Percentiles rank a stretch among this genome's conserved stretches.
Conservation (phyloP, 2,797 vertebrate genomes). For the Sus cebifrons region DNA sequence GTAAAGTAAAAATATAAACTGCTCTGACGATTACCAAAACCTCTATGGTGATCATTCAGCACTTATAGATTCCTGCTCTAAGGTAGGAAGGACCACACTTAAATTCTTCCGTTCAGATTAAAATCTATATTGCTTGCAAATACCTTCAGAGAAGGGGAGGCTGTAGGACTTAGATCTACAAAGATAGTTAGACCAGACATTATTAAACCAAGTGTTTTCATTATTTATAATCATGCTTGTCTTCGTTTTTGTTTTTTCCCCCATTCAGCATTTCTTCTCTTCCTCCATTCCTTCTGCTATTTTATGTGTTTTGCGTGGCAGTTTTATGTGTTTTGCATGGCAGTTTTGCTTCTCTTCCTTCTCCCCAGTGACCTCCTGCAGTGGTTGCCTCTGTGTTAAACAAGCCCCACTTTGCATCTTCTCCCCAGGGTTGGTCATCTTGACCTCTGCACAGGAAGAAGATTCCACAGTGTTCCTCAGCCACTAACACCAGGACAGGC, state of each 20-base stretch:
- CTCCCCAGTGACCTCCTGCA: background rate
- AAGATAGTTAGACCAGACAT: background rate
- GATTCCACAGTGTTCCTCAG: background rate
- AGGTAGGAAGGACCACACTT: background rate
- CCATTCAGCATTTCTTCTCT: background rate
- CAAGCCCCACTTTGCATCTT: background rate
- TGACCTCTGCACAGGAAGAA: conserved; percentile 63
- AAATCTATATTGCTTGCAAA: conserved; percentile 34
- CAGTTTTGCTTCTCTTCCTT: background rate
- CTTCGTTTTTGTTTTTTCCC: background rate
- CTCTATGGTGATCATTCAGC: background rate
- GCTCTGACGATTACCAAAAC: conserved; percentile 6
- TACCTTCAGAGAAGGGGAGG: conserved; percentile 43
- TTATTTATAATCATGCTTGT: background rate
- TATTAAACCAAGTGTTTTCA: background rate
- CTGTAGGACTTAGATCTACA: background rate
- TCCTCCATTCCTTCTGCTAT: background rate
- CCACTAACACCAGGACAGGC: background rate
- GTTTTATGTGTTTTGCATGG: background rate
- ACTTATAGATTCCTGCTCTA: background rate
- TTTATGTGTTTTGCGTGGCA: background rate
- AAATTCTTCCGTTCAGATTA: conserved; percentile 10
- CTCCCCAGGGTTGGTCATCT: background rate
- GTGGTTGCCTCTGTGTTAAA: background rate
- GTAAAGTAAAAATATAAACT: background rate